A percentile compares a stretch with the other conserved stretches of the same genome.
Evolutionary conservation across 2,888 invertebrate genomes (phyloP).

Genomic region (Caenorhabditis sp.): DNA sequence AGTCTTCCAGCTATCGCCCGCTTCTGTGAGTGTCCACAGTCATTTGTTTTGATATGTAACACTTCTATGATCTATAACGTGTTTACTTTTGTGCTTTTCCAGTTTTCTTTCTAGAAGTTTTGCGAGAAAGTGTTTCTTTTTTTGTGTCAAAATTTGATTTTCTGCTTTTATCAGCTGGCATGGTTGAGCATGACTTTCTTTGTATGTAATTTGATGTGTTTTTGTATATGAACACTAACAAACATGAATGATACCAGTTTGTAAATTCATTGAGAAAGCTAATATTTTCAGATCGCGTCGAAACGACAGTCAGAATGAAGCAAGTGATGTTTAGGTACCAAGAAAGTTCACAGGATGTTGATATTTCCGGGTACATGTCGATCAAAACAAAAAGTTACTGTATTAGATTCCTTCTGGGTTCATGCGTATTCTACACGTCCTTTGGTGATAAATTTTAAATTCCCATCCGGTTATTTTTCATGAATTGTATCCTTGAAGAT

Average conservation of each 20-base stretch:
- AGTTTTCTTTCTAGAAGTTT: neutral
- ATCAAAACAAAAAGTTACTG: too few relatives aligned
- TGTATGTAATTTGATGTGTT: slow-evolving; percentile 16
- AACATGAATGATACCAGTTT: too few relatives aligned
- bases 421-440: too few relatives aligned
- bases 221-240: neutral
- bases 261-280: neutral
- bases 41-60: neutral
- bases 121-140: too few relatives aligned
- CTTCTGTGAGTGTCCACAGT: slow-evolving; percentile 44
- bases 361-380: too few relatives aligned
- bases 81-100: neutral
- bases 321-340: slow-evolving; percentile 21
- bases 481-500: too few relatives aligned
- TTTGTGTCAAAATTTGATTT: too few relatives aligned
- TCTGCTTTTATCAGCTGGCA: slow-evolving; percentile 15
- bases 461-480: too few relatives aligned
- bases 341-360: too few relatives aligned
- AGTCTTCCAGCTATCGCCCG: slow-evolving; percentile 45
- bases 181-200: neutral
- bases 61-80: neutral
- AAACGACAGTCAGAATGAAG: slow-evolving; percentile 44
- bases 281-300: slow-evolving; percentile 39
- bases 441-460: too few relatives aligned
- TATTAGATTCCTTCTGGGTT: too few relatives aligned